Percentiles rank a stretch among this genome's conserved stretches.
These are phyloP conservation scores for Portunus trituberculatus DNA, from an alignment of 1,140 invertebrate species.

Conservation along the genomic window DNA sequence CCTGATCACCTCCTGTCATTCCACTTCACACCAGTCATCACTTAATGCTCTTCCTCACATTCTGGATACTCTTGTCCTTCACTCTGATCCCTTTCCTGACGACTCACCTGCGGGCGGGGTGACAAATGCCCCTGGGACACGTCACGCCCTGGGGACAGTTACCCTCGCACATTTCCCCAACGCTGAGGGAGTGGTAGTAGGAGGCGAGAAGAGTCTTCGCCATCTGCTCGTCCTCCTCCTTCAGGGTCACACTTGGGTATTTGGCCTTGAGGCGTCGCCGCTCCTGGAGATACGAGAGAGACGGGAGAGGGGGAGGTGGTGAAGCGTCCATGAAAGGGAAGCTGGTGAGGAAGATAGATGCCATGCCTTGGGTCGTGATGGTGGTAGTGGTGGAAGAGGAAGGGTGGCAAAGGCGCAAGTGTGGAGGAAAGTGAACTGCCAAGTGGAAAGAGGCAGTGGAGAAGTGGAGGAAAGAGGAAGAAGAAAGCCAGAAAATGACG, in stretches of 20 bases:
- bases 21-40: not conserved
- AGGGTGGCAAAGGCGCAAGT: too few relatives aligned
- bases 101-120: conserved; percentile 74
- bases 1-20: too few relatives aligned
- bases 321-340: too few relatives aligned
- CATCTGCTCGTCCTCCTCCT: conserved; percentile 87
- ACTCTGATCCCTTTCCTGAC: not conserved
- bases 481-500: not conserved
- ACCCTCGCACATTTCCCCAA: conserved; percentile 91
- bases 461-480: not conserved
- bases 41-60: too few relatives aligned
- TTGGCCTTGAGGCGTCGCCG: conserved; percentile 90
- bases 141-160: conserved; percentile 84
- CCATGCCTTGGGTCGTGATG: too few relatives aligned
- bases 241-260: conserved; percentile 89
- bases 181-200: conserved; percentile 89
- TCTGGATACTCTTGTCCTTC: not conserved
- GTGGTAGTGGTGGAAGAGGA: too few relatives aligned
- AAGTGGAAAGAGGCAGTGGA: not conserved
- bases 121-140: conserved; percentile 76
- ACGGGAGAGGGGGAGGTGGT: too few relatives aligned
- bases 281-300: conserved; percentile 84
- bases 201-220: conserved; percentile 88
- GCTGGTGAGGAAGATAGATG: too few relatives aligned
- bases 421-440: too few relatives aligned